Evolutionary conservation across 2,888 invertebrate species (phyloP).

Genomic region (Dascillus cervinus): DNA sequence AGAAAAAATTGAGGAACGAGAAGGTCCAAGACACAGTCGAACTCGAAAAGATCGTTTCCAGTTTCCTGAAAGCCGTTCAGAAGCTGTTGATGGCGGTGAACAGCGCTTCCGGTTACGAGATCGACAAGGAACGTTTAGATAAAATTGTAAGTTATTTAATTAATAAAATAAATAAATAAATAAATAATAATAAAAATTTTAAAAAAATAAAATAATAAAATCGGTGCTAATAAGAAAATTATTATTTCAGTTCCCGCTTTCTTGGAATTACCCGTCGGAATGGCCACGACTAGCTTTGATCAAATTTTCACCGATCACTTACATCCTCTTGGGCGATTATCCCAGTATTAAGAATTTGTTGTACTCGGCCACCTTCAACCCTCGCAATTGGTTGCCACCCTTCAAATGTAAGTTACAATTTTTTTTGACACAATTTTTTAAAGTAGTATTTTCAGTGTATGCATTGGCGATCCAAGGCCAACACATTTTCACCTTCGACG

Average conservation of each 20-base stretch:
- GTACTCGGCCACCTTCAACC: conserved; percentile 46
- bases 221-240: background rate
- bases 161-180: too few relatives aligned
- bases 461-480: conserved; percentile 71
- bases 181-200: too few relatives aligned
- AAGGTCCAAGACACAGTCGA: too few relatives aligned
- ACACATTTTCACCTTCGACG: conserved; percentile 85
- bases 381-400: conserved; percentile 55
- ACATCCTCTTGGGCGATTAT: conserved; percentile 52
- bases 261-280: too few relatives aligned
- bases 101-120: conserved; percentile 1
- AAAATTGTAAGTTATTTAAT: too few relatives aligned
- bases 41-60: too few relatives aligned
- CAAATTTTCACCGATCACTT: conserved; percentile 53
- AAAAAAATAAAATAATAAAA: conserved; percentile 3
- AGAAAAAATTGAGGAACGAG: too few relatives aligned
- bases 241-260: too few relatives aligned
- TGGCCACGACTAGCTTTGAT: conserved; percentile 52
- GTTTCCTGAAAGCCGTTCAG: too few relatives aligned
- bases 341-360: conserved; percentile 48
- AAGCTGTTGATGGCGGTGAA: too few relatives aligned
- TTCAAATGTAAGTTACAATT: conserved; percentile 54
- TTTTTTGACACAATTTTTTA: background rate
- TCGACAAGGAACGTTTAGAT: too few relatives aligned
- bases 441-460: conserved; percentile 55